Base-by-base conservation (phyloP, 2,113 vertebrate genomes). In the Erythrolamprus reginae region DNA sequence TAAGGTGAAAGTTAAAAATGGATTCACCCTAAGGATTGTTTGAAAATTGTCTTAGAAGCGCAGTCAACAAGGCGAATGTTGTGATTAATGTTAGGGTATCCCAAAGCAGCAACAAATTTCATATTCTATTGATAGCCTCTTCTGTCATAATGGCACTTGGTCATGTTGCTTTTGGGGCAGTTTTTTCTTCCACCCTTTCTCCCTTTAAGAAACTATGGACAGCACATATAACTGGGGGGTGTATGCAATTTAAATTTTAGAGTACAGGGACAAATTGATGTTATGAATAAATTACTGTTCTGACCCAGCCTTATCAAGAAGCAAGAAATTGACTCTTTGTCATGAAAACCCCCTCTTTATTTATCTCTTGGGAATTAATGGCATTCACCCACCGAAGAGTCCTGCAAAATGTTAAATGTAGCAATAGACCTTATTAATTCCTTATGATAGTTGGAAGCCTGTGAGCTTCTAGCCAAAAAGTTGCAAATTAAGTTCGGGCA, bases 1-100 rank as follows among this genome's bases (percentile, higher is more conserved):
- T 91, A 95, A 88, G 93, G 94, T 93, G 88, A 93, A 92, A 92
- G 90, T 70, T 12, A 93, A 92, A 94, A 92, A 83, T 94, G 90
- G 42, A 85, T 53, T 90, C 93, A 93, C 92, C 7, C 94, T 61
- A 91, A 84, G 93, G 92, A 93, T 92, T 9, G 52, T 93, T 94
- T 92, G 88, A 93, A 91, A 88, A 93, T 89, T 90, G n/a, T 91
- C 82, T 52, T 87, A 93, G 84, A 95, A 83, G 83, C 85, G 90
- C 92, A 91, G 92, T 92, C 94, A 93, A 89, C 92, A 92, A 82
- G 15, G 83, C 94, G 93, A 95, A 50, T 92, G 90, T 92, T 94
- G 85, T 89, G 90, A 91, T 5, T 92, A 92, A 93, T 83, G 47
- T 58, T 1, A 15, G 52, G 86, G 23, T 87, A 89, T 85, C 53